These are phyloP conservation scores for Melolontha melolontha DNA, from an alignment of 2,888 invertebrate genomes.

Conservation along the genomic window DNA sequence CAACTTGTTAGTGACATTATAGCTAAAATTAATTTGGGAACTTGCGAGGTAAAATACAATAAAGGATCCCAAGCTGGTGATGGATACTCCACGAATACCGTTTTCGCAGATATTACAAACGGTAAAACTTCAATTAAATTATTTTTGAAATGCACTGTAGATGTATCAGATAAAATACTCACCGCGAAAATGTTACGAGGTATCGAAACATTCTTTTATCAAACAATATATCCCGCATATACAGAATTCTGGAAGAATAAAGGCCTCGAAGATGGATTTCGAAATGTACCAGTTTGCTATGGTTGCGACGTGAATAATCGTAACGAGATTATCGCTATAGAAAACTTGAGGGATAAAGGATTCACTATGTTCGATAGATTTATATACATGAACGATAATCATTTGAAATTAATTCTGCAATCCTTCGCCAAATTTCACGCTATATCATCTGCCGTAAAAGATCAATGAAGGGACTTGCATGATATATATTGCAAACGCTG, in stretches of 20 bases:
- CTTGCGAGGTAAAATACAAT: background rate
- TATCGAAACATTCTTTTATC: conserved; percentile 32
- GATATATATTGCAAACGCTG: background rate
- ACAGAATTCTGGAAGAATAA: conserved; percentile 26
- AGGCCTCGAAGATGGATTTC: conserved; percentile 26
- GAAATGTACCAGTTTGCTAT: conserved; percentile 44
- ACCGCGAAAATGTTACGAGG: background rate
- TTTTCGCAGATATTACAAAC: conserved; percentile 13
- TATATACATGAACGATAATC: conserved; percentile 54
- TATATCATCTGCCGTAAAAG: conserved; percentile 54
- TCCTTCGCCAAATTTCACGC: conserved; percentile 59
- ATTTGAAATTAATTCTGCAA: conserved; percentile 53
- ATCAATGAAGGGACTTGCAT: conserved; percentile 51
- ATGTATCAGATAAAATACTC: background rate
- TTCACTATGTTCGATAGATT: conserved; percentile 54
- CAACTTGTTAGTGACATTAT: background rate
- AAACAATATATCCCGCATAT: conserved; percentile 26
- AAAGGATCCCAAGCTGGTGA: conserved; percentile 32
- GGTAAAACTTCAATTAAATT: conserved; percentile 21
- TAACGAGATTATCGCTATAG: conserved; percentile 52
- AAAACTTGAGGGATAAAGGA: conserved; percentile 52
- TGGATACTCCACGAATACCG: conserved; percentile 29
- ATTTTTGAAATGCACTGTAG: conserved; percentile 32
- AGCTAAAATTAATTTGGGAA: background rate
- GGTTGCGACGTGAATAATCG: background rate